Base-by-base conservation (phyloP, 30 jellyfish, hydroid and myxozoan genomes). In the Aurelia aurita region DNA sequence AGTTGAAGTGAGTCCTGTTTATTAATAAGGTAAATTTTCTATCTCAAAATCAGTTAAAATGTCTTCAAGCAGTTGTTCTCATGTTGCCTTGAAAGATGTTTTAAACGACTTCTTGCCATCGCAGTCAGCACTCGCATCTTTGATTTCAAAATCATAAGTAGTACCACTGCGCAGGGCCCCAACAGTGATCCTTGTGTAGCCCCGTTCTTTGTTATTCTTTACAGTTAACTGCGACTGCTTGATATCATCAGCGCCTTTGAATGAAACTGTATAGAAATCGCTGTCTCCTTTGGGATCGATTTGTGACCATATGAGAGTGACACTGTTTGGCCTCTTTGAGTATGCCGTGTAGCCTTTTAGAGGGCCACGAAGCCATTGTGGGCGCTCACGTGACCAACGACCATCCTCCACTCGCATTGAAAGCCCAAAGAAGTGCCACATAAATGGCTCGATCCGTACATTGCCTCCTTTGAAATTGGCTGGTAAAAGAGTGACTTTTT, bases 291-390 rank as follows among this genome's bases (percentile, higher is more conserved):
- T 64, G 46, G 69, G 61, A 58, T 66, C 73, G 18, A 79, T 64
- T 16, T n/a, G 65, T 20, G 82, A 64, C 90, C 90, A 79, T n/a
- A 79, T n/a, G 28, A 79, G 81, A 11, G 43, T 23, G 26, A 79
- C 70, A 28, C 82, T 61, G 58, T 64, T 43, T 3, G 82, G 70
- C 14, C 82, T 6, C 9, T 29, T 59, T 64, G 90, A 67, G 29
- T 62, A 45, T 23, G 82, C 72, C 16, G 81, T 64, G 58, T 60
- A 79, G 32, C 90, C 90, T 3, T 45, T 46, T 11, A 49, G 61
- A 7, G 90, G 90, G 3, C 90, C 90, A 13, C 90, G 90, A 25
- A 79, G 23, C 90, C 90, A 79, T 55, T 57, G 22, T 26, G 20
- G 23, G 57, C 71, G 31, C 75, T 74, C 86, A 6, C 31, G 59